A percentile compares a stretch with the other conserved stretches of the same genome.
Conservation (phyloP, 2,113 vertebrate genomes). For the Cranoglanis bouderius region DNA sequence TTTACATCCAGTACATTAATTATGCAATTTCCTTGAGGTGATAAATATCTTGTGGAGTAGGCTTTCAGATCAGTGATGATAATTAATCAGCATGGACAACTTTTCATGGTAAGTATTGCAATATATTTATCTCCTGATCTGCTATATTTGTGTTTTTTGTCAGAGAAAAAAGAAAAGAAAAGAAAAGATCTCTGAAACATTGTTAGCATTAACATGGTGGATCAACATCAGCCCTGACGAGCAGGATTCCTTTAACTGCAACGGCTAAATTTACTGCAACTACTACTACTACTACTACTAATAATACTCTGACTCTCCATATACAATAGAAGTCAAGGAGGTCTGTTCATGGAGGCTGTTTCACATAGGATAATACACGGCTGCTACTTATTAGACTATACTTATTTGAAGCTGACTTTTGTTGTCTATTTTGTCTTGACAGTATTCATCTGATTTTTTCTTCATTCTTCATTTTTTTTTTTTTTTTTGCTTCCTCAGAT, state of each 20-base stretch:
- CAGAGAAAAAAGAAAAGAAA: too few species aligned
- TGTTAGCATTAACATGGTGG: neutral
- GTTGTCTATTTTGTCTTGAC: too few species aligned
- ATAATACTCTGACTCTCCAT: neutral
- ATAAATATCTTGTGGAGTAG: constrained; percentile 18
- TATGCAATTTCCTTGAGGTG: constrained; percentile 6
- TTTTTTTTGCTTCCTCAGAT: neutral
- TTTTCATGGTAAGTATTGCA: neutral
- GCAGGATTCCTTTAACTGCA: neutral
- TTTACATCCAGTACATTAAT: constrained; percentile 33
- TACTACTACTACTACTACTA: neutral
- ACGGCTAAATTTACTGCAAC: too few species aligned
- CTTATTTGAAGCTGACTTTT: too few species aligned
- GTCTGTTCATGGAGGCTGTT: too few species aligned
- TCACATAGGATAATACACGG: too few species aligned
- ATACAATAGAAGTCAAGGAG: too few species aligned
- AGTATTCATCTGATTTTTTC: neutral
- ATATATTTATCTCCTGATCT: neutral
- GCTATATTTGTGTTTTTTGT: neutral
- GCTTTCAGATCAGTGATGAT: constrained; percentile 13
- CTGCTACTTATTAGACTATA: too few species aligned
- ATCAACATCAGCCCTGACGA: neutral
- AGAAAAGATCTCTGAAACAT: too few species aligned
- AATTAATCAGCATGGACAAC: constrained; percentile 12
- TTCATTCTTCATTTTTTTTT: too few species aligned